Percentiles rank a stretch among this genome's conserved stretches.
These are phyloP conservation scores for Oscheius sp. DNA, from an alignment of 2,888 invertebrate genomes.

Conservation along the genomic window DNA sequence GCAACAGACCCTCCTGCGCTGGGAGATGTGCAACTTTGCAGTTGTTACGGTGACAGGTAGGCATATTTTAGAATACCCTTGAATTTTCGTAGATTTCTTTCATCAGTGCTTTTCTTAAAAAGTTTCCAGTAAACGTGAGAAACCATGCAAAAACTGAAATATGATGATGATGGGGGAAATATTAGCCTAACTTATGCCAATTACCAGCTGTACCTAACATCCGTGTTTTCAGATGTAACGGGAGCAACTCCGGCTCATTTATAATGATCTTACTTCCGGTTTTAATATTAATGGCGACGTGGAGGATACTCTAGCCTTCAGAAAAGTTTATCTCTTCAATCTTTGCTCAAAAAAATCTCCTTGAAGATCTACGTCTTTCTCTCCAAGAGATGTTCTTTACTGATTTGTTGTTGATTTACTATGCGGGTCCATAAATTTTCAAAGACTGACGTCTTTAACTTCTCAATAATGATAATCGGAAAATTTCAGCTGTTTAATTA, in stretches of 20 bases:
- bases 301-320: conserved; percentile 17
- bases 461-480: neutral
- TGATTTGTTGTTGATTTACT: conserved; percentile 20
- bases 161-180: too few relatives aligned
- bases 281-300: conserved; percentile 1
- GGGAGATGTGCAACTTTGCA: conserved; percentile 69
- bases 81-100: neutral
- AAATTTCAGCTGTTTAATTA: neutral
- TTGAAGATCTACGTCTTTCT: conserved; percentile 22
- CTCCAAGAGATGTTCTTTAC: conserved; percentile 6
- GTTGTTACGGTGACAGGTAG: conserved; percentile 65
- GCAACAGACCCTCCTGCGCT: conserved; percentile 57
- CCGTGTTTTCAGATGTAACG: conserved; percentile 21
- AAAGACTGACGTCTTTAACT: neutral
- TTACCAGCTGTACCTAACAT: too few relatives aligned
- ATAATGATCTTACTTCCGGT: conserved; percentile 12
- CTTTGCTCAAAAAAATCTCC: conserved; percentile 24
- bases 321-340: conserved; percentile 6
- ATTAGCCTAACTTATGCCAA: neutral
- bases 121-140: too few relatives aligned
- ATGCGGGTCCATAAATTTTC: conserved; percentile 27
- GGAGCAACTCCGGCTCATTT: conserved; percentile 29
- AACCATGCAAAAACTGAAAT: too few relatives aligned
- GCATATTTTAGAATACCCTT: neutral
- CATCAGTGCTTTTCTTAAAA: neutral